These are phyloP conservation scores for Malurus splendens DNA, from an alignment of 2,797 vertebrate species.

Conservation along the genomic window DNA sequence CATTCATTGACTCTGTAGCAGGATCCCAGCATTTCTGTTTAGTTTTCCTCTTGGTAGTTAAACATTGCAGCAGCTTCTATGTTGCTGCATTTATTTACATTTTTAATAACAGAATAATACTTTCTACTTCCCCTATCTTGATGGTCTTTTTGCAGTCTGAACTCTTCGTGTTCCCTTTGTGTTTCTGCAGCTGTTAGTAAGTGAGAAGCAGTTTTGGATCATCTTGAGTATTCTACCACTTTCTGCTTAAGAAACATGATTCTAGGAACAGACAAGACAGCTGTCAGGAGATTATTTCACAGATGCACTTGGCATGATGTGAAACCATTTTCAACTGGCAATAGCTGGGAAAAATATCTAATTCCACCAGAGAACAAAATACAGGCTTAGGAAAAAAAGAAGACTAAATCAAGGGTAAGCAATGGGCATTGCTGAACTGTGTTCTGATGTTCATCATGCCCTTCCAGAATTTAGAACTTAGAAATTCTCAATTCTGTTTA, in stretches of 20 bases:
- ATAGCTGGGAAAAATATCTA: background rate
- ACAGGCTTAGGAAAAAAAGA: background rate
- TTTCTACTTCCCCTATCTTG: background rate
- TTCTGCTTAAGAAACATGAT: slow-evolving; percentile 37
- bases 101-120: background rate
- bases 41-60: background rate
- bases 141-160: background rate
- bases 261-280: slow-evolving; percentile 39
- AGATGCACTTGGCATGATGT: slow-evolving; percentile 34
- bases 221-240: background rate
- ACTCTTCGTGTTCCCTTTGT: background rate
- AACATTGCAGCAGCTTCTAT: background rate
- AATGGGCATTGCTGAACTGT: background rate
- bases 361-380: background rate
- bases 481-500: background rate
- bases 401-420: slow-evolving; percentile 6
- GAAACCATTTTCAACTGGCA: slow-evolving; percentile 32
- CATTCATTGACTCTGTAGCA: background rate
- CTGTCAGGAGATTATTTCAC: slow-evolving; percentile 36
- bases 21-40: background rate
- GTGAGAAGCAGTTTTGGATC: slow-evolving; percentile 7
- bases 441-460: background rate
- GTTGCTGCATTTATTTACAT: background rate
- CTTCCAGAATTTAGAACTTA: background rate
- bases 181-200: slow-evolving; percentile 7